Evolutionary conservation across 2,797 vertebrate species (phyloP), one percentile per base, ranked within the genome.

Genomic region (Acanthornis magna): DNA sequence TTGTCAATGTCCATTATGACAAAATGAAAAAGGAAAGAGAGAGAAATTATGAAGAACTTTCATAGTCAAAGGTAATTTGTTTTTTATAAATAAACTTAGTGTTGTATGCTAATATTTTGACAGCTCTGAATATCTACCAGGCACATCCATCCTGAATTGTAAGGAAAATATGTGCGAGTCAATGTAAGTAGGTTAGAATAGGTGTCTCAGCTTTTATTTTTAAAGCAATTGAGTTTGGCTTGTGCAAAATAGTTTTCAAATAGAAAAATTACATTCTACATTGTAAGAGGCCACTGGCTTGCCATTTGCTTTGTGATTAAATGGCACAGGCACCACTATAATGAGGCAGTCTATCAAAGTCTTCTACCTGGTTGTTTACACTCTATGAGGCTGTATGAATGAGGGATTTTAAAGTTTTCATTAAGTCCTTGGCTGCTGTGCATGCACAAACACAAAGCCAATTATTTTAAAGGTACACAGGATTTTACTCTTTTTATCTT

Each of bases 331-430:
- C 73, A 91, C 36, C 72, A 73, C 72, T 76, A 68, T 91, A 95
- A 96, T 92, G 78, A 91, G 76, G 91, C 80, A 94, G 87, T 96
- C 95, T 94, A 90, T 97, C 92, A 97, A 96, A 94, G 78, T 79
- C 93, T 93, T 88, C 90, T 92, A 91, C 90, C 68, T 83, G 42
- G 66, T 90, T 96, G 91, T 96, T 97, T 96, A 97, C 76, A 91
- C 87, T 88, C 90, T 79, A 89, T 72, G 93, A 89, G 60, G 85
- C 38, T 83, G 25, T 85, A 82, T 83, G 88, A 97, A 95, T 82
- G 85, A 93, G 91, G 70, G 86, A 62, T 87, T 95, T 95, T 84
- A 76, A 96, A 96, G 94, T 92, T 96, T 96, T 95, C 93, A 96
- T 97, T 95, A 97, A 94, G 89, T 79, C 87, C 61, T 89, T 66